Evolutionary conservation across 2,797 vertebrate genomes (phyloP), one percentile per base, ranked within the genome.

Genomic region (Chelon auratus): DNA sequence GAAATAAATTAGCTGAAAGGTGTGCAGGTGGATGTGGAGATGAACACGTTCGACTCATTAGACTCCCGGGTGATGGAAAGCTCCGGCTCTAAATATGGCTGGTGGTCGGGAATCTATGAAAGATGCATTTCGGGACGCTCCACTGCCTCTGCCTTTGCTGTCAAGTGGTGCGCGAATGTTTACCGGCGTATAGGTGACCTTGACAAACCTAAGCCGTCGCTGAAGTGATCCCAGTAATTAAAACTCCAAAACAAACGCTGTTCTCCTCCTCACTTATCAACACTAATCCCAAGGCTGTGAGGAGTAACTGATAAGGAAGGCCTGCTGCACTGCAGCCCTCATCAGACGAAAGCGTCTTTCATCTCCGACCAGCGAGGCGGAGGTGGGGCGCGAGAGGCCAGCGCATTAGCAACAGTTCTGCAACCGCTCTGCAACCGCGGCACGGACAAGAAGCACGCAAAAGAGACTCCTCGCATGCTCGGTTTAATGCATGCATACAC

Each of bases 311-410:
- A 82, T 87, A 84, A 74, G 67, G n/a, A 62, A 66, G 65, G 73
- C 64, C 78, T 80, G 7, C 0, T n/a, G 26, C 40, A 62, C 39
- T 15, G 36, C 51, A 68, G 61, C 33, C 15, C 30, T 80, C 73
- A 75, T 77, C 73, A 70, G 65, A 80, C 43, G 42, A 81, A 72
- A 50, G 50, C 2, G 55, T 58, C 75, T 83, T 78, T 86, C 72
- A 81, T 87, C 75, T 73, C 39, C 84, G 79, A 73, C 75, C 80
- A 62, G 55, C 9, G 26, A 65, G 63, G 57, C 72, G 57, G 76
- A 76, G 3, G 3, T 48, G 39, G 14, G 17, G 50, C 51, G 40
- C 1, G 20, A 17, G 62, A 87, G 74, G 72, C 64, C 60, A 39
- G 58, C 5, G 52, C 57, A 74, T 55, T 58, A 81, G 67, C 55